Evolutionary conservation across 2,888 invertebrate species (phyloP).

Genomic region (Apocheima hispidaria): DNA sequence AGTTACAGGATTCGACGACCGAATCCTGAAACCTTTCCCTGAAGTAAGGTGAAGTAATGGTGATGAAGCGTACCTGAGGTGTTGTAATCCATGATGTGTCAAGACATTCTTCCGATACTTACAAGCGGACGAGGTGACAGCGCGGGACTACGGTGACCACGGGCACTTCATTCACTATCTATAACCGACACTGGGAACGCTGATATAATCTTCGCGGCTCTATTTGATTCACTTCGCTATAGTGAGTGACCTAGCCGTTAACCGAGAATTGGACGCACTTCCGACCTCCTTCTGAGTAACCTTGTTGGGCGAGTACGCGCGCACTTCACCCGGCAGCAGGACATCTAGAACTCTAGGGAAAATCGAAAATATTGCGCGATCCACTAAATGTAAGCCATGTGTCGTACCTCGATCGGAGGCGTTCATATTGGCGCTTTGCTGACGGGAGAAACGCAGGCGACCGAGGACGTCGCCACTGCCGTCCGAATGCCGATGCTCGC

Average conservation of each 20-base stretch:
- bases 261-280: constrained; percentile 74
- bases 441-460: constrained; percentile 75
- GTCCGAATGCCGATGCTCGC: constrained; percentile 81
- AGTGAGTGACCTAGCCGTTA: constrained; percentile 70
- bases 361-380: constrained; percentile 40
- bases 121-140: constrained; percentile 29
- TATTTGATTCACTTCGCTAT: constrained; percentile 64
- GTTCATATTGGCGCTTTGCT: constrained; percentile 73
- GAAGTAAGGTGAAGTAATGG: background rate
- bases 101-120: constrained; percentile 45
- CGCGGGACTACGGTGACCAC: constrained; percentile 39
- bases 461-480: constrained; percentile 81
- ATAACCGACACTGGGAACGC: constrained; percentile 62
- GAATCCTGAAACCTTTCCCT: no score
- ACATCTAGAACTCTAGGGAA: constrained; percentile 49
- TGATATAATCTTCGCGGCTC: constrained; percentile 62
- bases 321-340: constrained; percentile 54
- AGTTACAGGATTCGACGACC: no score
- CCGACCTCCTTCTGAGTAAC: constrained; percentile 72
- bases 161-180: constrained; percentile 70
- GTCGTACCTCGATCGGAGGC: constrained; percentile 79
- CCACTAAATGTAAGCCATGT: constrained; percentile 61
- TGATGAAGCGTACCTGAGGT: constrained; percentile 38
- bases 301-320: constrained; percentile 56
- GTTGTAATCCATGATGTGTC: constrained; percentile 39